phyloP scores from a whole-genome alignment of 2,888 invertebrate species.

The Glyphotaelius pellucidus region DNA sequence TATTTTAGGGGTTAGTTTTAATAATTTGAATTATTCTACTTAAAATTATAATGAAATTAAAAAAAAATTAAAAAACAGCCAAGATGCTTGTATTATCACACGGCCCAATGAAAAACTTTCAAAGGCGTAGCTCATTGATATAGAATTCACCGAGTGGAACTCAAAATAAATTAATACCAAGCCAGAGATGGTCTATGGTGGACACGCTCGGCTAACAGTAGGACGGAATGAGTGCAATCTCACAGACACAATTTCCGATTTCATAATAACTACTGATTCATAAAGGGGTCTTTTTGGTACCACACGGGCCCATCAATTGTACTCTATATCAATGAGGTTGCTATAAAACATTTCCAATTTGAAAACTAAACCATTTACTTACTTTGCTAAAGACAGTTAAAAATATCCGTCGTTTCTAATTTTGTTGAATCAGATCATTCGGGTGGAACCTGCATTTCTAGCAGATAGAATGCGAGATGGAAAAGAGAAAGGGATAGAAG shows the following conservation, averaged over 20 bases:
- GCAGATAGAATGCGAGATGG: background rate
- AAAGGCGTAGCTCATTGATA: background rate
- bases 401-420: background rate
- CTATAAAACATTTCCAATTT: background rate
- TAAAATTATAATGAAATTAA: background rate
- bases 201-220: background rate
- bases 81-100: constrained; percentile 3
- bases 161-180: background rate
- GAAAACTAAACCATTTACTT: background rate
- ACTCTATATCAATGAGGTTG: background rate
- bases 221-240: background rate
- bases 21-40: background rate
- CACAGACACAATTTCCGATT: background rate
- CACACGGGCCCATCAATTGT: background rate
- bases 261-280: background rate
- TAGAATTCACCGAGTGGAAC: background rate
- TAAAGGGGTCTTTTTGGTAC: background rate
- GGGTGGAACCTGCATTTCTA: background rate
- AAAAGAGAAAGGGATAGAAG: background rate
- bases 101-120: background rate
- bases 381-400: background rate
- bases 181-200: background rate
- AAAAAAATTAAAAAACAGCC: background rate
- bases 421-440: background rate
- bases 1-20: background rate